Base-by-base conservation (phyloP, 2,113 vertebrate genomes). In the Macrotus californicus region DNA sequence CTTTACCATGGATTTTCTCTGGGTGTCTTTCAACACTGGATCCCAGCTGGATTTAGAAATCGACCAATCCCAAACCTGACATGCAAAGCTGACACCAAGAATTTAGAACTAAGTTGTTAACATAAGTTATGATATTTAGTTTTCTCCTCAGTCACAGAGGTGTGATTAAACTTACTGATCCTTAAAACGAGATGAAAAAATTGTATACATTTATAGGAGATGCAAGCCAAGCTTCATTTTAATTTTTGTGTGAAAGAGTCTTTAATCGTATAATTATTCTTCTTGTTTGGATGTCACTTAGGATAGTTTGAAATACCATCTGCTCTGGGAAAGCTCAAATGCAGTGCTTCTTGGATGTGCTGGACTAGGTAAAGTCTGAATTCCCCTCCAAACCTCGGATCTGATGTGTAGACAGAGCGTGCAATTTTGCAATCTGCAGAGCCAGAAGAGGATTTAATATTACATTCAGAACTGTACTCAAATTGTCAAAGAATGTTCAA, bases 401-500 rank as follows among this genome's bases (percentile, higher is more conserved):
- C 94, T 95, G 76, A n/a, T 87, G 66, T 89, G 93, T 96, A 96
- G 73, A 95, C 79, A 96, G 93, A 89, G 75, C 59, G 14, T 64
- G 22, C 50, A 31, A 91, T 96, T 97, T 76, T 95, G 81, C 48
- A 91, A 59, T 86, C 41, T 79, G 59, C 87, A 12, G 89, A 96
- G 87, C 92, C 89, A 91, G 86, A 91, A 93, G 72, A 59, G 96
- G 96, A 97, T 96, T 95, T 97, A 97, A 96, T 73, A 95, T 81
- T 91, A 92, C 86, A 94, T 93, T 94, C 79, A 91, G 89, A 97
- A 61, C 77, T 66, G 88, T 96, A 89, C 89, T 96, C 96, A 97
- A 97, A 95, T 92, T 95, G 94, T 95, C 94, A 92, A 91, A 96
- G 97, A 96, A 91, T 77, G 39, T 95, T 95, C 95, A 97, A 66